Evolutionary conservation across 1,140 invertebrate genomes (phyloP).

Genomic region (Pomacea maculata): DNA sequence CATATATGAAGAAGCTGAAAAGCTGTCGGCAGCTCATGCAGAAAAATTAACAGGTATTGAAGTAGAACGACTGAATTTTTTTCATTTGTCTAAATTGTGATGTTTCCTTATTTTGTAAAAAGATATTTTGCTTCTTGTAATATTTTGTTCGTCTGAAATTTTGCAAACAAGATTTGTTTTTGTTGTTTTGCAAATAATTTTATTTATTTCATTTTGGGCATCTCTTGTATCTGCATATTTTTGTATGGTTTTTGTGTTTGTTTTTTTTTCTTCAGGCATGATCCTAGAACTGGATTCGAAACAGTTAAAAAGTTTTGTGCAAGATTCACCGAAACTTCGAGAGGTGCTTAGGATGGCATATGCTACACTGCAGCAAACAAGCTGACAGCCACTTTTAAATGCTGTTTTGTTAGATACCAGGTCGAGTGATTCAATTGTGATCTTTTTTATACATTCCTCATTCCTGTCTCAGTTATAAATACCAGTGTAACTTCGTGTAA

Average conservation of each 20-base stretch:
- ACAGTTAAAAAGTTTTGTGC: slow-evolving; percentile 18
- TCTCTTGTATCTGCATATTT: no score
- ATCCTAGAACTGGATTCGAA: slow-evolving; percentile 31
- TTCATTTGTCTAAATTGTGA: no score
- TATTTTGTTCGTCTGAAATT: no score
- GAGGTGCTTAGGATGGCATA: slow-evolving; percentile 16
- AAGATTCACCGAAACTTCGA: slow-evolving; percentile 7
- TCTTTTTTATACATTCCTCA: neutral
- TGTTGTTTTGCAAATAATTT: no score
- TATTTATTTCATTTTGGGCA: no score
- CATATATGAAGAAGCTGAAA: slow-evolving; percentile 7
- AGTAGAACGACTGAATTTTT: neutral
- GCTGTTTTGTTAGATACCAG: no score
- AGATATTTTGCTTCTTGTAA: no score
- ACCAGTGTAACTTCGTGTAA: no score
- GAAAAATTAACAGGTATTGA: slow-evolving; percentile 8
- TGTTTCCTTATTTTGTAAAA: no score
- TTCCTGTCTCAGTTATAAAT: neutral
- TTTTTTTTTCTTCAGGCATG: slow-evolving; percentile 33
- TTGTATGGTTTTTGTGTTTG: no score
- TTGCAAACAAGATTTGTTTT: no score
- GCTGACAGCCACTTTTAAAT: neutral
- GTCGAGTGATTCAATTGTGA: no score
- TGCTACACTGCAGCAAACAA: neutral
- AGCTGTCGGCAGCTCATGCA: slow-evolving; percentile 3